Evolutionary conservation across 2,888 invertebrate genomes (phyloP).

Genomic region (Athalia cordata): DNA sequence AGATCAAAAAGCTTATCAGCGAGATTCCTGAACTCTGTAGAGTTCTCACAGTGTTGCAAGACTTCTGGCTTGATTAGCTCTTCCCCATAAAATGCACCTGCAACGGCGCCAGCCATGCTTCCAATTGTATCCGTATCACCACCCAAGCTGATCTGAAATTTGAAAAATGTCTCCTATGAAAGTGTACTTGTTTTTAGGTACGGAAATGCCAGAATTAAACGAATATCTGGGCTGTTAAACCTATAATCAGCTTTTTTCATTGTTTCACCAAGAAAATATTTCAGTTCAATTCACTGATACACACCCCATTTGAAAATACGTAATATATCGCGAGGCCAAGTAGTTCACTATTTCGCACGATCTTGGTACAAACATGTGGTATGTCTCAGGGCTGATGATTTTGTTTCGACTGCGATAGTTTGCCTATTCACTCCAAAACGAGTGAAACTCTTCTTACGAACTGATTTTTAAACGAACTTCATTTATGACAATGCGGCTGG

Average conservation of each 20-base stretch:
- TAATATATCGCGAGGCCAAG: no score
- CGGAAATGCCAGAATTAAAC: no score
- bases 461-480: slow-evolving; percentile 3
- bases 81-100: slow-evolving; percentile 81
- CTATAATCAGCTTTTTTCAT: no score
- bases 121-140: slow-evolving; percentile 88
- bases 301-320: neutral
- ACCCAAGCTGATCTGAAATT: slow-evolving; percentile 78
- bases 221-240: no score
- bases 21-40: slow-evolving; percentile 74
- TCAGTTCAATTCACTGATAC: neutral
- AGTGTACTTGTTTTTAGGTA: no score
- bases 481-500: neutral
- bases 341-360: no score
- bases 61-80: slow-evolving; percentile 75
- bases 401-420: neutral
- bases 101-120: slow-evolving; percentile 83
- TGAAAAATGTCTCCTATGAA: neutral
- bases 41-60: slow-evolving; percentile 78
- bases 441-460: neutral
- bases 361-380: neutral
- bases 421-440: slow-evolving; percentile 9
- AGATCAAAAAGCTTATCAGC: slow-evolving; percentile 75
- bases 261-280: neutral
- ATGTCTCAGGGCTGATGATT: neutral